A percentile compares a stretch with the other conserved stretches of the same genome.
These are phyloP conservation scores for Pachliopta kotzebuea DNA, from an alignment of 2,888 invertebrate genomes.

Conservation along the genomic window DNA sequence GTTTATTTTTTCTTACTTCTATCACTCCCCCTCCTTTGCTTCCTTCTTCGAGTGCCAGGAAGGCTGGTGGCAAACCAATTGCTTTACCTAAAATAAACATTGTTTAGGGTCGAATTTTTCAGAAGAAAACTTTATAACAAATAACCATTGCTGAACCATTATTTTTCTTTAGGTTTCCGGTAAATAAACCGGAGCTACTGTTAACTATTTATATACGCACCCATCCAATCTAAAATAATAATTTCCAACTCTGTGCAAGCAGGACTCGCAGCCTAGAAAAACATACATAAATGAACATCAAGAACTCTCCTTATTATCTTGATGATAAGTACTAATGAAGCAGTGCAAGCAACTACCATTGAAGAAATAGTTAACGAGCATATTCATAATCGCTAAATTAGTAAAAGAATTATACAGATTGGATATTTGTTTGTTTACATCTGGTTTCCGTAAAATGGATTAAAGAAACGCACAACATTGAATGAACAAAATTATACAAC, in stretches of 20 bases:
- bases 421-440: too few relatives aligned
- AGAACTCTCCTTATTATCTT: neutral
- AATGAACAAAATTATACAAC: too few relatives aligned
- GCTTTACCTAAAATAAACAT: conserved; percentile 84
- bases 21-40: conserved; percentile 97
- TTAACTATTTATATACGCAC: conserved; percentile 71
- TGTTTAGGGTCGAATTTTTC: too few relatives aligned
- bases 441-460: too few relatives aligned
- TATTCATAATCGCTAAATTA: too few relatives aligned
- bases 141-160: neutral
- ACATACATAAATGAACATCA: neutral
- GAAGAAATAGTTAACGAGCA: too few relatives aligned
- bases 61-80: conserved; percentile 94
- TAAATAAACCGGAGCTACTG: neutral
- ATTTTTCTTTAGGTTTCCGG: neutral
- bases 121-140: neutral
- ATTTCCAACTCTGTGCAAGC: conserved; percentile 98
- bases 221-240: conserved; percentile 97
- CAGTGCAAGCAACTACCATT: too few relatives aligned
- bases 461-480: too few relatives aligned
- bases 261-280: conserved; percentile 94
- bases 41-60: conserved; percentile 90
- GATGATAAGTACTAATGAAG: too few relatives aligned
- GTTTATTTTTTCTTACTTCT: conserved; percentile 82
- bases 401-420: too few relatives aligned